Conservation (phyloP, 30 jellyfish, hydroid and myxozoan genomes). For the Hydractinia echinata region DNA sequence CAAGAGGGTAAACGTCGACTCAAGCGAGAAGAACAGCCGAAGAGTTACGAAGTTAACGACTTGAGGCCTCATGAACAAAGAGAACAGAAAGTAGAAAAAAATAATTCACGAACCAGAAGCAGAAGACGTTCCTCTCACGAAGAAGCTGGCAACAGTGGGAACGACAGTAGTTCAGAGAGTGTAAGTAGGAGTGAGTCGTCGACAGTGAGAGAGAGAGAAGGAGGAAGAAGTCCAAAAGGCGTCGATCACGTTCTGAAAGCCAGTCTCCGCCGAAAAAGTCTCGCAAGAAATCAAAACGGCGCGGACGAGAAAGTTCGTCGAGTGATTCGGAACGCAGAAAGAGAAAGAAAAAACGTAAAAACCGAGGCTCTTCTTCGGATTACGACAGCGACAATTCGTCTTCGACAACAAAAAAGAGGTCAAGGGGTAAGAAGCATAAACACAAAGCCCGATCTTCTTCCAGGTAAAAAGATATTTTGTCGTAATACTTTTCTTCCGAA, state of each 20-base stretch:
- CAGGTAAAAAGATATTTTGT: conserved; percentile 31
- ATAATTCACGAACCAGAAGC: not conserved
- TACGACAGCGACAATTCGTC: not conserved
- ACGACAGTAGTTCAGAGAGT: conserved; percentile 49
- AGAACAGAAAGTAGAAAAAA: not conserved
- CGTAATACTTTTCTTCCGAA: too few relatives aligned
- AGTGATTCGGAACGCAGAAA: conserved; percentile 21
- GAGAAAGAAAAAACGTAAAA: conserved; percentile 12
- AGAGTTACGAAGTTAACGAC: not conserved
- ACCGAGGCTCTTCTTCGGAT: conserved; percentile 25
- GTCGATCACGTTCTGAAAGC: conserved; percentile 17
- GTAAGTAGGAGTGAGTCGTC: conserved; percentile 41
- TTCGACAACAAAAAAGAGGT: conserved; percentile 23
- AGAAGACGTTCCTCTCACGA: not conserved
- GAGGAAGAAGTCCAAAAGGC: conserved; percentile 10
- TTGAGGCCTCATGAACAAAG: conserved; percentile 1
- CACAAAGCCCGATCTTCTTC: conserved; percentile 49
- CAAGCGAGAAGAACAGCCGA: not conserved
- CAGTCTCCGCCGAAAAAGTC: conserved; percentile 20
- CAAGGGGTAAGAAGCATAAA: conserved; percentile 63
- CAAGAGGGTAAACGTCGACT: not conserved
- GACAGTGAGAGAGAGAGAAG: not conserved
- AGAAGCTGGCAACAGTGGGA: not conserved
- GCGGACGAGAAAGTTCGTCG: conserved; percentile 3
- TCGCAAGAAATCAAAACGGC: conserved; percentile 23